Evolutionary conservation across 2,888 invertebrate genomes (phyloP).

Genomic region (Urechis unicinctus): DNA sequence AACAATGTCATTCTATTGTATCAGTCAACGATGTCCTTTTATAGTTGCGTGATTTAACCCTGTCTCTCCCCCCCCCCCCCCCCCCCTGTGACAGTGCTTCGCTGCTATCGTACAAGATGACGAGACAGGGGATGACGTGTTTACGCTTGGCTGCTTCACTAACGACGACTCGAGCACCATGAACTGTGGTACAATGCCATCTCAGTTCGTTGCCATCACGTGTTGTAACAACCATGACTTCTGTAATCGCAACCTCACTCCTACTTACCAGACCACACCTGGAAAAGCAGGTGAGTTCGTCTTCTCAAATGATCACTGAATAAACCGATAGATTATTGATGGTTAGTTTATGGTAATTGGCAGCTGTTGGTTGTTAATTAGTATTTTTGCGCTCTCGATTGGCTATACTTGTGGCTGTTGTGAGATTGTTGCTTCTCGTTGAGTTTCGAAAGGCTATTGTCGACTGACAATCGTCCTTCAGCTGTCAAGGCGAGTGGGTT

Average conservation of each 20-base stretch:
- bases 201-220: slow-evolving; percentile 6
- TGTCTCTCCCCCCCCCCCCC: not conserved
- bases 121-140: slow-evolving; percentile 5
- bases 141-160: slow-evolving; percentile 15
- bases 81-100: slow-evolving; percentile 12
- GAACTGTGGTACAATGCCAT: slow-evolving; percentile 15
- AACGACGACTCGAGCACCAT: slow-evolving; percentile 7
- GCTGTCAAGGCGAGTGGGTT: slow-evolving; percentile 1
- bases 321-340: no score
- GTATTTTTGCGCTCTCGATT: no score
- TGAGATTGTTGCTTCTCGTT: no score
- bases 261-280: not conserved
- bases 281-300: not conserved
- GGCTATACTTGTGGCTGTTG: no score
- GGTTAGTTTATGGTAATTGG: no score
- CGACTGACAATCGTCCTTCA: not conserved
- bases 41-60: not conserved
- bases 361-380: no score
- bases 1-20: not conserved
- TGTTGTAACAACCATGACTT: slow-evolving; percentile 13
- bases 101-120: slow-evolving; percentile 10
- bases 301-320: no score
- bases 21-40: not conserved
- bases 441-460: no score
- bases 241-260: slow-evolving; percentile 13